Percentiles rank a stretch among this genome's conserved stretches.
Conservation (phyloP, 2,113 vertebrate species). For the Microcebus griseorufus region DNA sequence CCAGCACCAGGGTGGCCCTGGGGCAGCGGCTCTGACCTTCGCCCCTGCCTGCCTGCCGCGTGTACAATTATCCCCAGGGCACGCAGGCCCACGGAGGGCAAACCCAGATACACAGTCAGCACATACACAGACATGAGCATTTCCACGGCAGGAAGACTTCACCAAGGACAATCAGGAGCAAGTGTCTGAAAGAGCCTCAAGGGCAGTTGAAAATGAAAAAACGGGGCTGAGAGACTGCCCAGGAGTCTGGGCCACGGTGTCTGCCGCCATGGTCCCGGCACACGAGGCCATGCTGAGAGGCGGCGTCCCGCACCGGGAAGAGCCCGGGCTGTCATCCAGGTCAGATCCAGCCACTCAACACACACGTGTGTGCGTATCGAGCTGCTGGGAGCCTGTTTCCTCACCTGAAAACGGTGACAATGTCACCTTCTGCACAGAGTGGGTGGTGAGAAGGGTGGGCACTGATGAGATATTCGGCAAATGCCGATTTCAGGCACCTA, state of each 20-base stretch:
- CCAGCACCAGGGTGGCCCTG: not conserved
- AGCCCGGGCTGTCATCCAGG: not conserved
- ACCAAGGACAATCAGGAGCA: not conserved
- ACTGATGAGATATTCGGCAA: rapidly evolving
- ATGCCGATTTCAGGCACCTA: rapidly evolving
- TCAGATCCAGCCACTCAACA: rapidly evolving
- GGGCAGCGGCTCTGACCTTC: rapidly evolving
- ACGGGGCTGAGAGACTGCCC: not conserved
- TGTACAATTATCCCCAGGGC: too few relatives aligned
- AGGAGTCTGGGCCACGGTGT: not conserved
- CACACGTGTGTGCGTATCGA: rapidly evolving
- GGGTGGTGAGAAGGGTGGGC: rapidly evolving
- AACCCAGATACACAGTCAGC: too few relatives aligned
- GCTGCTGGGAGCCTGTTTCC: rapidly evolving
- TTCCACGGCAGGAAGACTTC: not conserved
- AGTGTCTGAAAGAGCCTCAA: not conserved
- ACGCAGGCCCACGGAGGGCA: rapidly evolving
- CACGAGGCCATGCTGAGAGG: rapidly evolving
- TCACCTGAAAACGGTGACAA: rapidly evolving
- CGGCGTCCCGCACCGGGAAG: rapidly evolving
- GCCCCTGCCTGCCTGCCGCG: rapidly evolving
- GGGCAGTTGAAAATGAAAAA: rapidly evolving
- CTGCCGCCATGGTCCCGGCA: rapidly evolving
- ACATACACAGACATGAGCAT: rapidly evolving
- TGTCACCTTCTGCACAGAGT: rapidly evolving